Evolutionary conservation across 2,113 vertebrate genomes (phyloP).

Genomic region (Cochlearius cochlearius): DNA sequence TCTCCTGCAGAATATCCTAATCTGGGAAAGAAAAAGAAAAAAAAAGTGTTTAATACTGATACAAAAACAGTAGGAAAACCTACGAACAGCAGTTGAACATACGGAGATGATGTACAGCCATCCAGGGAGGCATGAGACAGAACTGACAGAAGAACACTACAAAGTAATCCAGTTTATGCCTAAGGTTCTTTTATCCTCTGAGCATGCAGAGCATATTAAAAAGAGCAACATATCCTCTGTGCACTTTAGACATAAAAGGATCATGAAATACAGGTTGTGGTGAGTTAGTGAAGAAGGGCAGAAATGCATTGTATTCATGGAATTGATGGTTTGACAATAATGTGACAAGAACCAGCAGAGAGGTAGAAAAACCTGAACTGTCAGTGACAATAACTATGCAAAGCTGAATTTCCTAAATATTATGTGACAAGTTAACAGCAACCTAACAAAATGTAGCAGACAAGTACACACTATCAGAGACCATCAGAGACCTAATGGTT

Average conservation of each 20-base stretch:
- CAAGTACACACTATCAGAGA: neutral
- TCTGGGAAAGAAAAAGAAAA: fast-evolving
- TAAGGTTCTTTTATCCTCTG: neutral
- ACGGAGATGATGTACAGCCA: neutral
- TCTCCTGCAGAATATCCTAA: neutral
- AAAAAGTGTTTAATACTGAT: neutral
- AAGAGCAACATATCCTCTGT: neutral
- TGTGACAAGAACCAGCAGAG: neutral
- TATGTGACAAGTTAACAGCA: slow-evolving; percentile 43
- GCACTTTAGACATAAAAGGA: neutral
- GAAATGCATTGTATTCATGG: neutral
- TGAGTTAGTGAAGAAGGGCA: neutral
- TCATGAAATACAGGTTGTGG: neutral
- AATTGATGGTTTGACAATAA: neutral
- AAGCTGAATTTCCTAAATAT: slow-evolving; percentile 29
- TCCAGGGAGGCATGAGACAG: neutral
- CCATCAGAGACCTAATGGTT: neutral
- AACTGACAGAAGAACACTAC: neutral
- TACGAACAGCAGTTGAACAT: neutral
- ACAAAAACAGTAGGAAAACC: neutral
- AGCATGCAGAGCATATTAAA: neutral
- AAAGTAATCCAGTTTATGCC: neutral
- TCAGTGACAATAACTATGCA: slow-evolving; percentile 15
- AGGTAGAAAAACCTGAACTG: slow-evolving; percentile 38
- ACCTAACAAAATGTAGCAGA: neutral